phyloP scores from a whole-genome alignment of 2,113 vertebrate genomes.

The Mellivora capensis region DNA sequence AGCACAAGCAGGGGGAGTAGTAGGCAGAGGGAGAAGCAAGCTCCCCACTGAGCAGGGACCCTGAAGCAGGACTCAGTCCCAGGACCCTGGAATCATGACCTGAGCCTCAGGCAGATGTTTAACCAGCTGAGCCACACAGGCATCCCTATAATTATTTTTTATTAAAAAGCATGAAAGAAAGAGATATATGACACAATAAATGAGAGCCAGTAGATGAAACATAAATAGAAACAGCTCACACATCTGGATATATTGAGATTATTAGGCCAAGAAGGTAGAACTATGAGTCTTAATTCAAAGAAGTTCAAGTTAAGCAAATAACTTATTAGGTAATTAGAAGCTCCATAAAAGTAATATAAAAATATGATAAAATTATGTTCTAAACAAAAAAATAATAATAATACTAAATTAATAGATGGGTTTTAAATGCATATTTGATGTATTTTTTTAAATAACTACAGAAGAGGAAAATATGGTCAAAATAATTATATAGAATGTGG shows the following conservation, averaged over 20 bases:
- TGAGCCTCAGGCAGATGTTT: no score
- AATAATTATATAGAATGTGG: neutral
- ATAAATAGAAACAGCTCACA: neutral
- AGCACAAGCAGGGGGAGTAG: no score
- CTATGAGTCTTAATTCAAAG: neutral
- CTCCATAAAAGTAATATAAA: neutral
- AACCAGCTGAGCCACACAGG: no score
- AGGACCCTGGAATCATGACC: no score
- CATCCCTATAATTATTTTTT: neutral
- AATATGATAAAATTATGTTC: neutral
- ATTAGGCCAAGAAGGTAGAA: neutral
- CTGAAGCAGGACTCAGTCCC: no score
- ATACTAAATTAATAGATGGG: neutral
- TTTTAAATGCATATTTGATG: neutral
- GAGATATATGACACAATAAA: neutral
- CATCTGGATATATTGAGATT: neutral
- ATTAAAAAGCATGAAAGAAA: neutral
- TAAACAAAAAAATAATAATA: neutral
- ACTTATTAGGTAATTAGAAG: neutral
- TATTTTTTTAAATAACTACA: neutral
- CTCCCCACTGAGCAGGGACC: no score
- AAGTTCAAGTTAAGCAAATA: neutral
- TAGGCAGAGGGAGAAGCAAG: no score
- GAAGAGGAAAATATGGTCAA: neutral
- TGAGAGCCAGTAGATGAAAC: neutral